Evolutionary conservation across 2,113 vertebrate species (phyloP), one percentile per base, ranked within the genome.

Genomic region (Podarcis raffonei): DNA sequence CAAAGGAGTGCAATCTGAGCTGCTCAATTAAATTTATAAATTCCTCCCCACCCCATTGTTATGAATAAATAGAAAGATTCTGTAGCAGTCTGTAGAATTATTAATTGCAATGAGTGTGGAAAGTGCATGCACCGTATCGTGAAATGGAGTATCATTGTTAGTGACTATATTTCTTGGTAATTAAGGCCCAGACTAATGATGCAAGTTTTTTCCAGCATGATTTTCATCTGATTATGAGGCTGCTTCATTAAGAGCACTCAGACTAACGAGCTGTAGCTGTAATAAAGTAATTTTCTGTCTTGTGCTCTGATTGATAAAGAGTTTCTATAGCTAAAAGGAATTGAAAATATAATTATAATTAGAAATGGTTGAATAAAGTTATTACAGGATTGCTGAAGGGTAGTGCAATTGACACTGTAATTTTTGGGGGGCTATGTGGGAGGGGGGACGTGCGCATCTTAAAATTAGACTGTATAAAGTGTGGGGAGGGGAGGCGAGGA

Each of bases 191-290:
- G 98, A 98, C 98, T 99, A 99, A 99, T 99, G 98, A 99, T 98
- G 98, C 98, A 98, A 98, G 98, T 98, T 98, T 98, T 98, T 97
- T 97, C 98, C 98, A 98, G 99, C 99, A 99, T 98, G 98, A 99
- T 99, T 99, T 98, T 98, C 98, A 99, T 99, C 98, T 98, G 98
- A 99, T 99, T 98, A 98, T 98, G 98, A 98, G 97, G 96, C 98
- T 98, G 98, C 98, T 99, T 99, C 99, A 99, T 99, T 99, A 99
- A 98, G 97, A 98, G 97, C 98, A 98, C 98, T 98, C 98, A 98
- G 98, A 97, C 98, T 99, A 99, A 99, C 98, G 98, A 99, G 98
- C 98, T 99, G 99, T 98, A 98, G 98, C 98, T 98, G 97, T 98
- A 99, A 99, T 99, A 98, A 99, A 99, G 98, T 98, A 98, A 99